These are phyloP conservation scores for Gorsachius magnificus DNA, from an alignment of 2,797 vertebrate genomes.

Conservation along the genomic window DNA sequence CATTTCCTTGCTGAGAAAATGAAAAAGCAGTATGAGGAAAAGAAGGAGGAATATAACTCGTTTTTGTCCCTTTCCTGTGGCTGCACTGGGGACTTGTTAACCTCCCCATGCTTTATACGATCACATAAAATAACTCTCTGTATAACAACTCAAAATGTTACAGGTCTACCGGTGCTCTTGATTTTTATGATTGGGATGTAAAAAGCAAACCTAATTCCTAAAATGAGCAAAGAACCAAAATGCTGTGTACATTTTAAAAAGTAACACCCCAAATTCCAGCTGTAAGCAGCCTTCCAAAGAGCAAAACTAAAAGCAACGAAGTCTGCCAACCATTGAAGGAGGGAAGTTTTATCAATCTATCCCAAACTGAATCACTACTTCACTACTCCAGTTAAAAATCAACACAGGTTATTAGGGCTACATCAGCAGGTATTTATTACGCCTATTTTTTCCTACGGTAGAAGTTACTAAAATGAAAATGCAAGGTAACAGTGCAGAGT, in stretches of 20 bases:
- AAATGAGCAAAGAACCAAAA: conserved; percentile 15
- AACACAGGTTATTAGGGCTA: background rate
- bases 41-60: background rate
- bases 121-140: conserved; percentile 34
- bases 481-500: background rate
- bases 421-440: background rate
- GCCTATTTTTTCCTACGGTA: background rate
- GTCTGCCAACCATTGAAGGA: background rate
- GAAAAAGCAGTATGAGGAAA: background rate
- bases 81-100: conserved; percentile 32
- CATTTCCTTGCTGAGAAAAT: background rate
- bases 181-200: conserved; percentile 20
- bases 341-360: background rate
- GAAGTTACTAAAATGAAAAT: background rate
- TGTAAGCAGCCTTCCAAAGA: background rate
- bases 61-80: conserved; percentile 2
- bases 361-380: background rate
- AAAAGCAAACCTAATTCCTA: conserved; percentile 9
- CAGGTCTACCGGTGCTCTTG: conserved; percentile 24
- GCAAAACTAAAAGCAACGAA: background rate
- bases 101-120: background rate
- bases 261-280: background rate
- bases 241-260: background rate
- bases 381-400: background rate
- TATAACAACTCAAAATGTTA: conserved; percentile 40